Evolutionary conservation across 1,140 invertebrate genomes (phyloP).

Genomic region (Pseudobourletiella spinata): DNA sequence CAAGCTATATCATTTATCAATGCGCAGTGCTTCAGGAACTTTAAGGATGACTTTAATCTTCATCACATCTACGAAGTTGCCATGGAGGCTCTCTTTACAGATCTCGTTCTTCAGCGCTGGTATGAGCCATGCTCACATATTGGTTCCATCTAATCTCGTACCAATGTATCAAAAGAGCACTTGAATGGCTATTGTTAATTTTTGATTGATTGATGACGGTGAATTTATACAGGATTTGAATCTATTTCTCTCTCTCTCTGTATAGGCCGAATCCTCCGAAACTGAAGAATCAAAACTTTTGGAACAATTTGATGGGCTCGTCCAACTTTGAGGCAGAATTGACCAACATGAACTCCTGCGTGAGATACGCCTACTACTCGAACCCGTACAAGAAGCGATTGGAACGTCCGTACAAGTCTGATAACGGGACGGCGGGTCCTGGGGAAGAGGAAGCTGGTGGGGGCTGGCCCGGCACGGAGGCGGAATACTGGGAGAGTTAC

Average conservation of each 20-base stretch:
- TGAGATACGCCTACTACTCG: neutral
- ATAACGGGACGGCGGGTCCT: neutral
- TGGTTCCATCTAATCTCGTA: neutral
- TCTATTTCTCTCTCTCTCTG: neutral
- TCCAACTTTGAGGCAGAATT: neutral
- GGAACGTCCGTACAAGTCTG: neutral
- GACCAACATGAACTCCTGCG: neutral
- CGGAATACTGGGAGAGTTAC: neutral
- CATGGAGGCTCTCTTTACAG: neutral
- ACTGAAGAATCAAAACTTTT: neutral
- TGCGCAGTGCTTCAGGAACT: neutral
- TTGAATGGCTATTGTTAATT: neutral
- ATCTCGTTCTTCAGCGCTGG: neutral
- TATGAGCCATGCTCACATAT: neutral
- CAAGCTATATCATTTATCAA: neutral
- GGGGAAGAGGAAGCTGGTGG: neutral
- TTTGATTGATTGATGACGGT: neutral
- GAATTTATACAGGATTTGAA: neutral
- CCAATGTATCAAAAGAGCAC: no score
- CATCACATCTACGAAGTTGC: conserved; percentile 2
- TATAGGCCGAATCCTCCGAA: neutral
- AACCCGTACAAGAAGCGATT: neutral
- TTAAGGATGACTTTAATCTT: neutral
- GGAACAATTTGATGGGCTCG: neutral
- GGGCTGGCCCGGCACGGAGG: neutral